These are phyloP conservation scores for Acromyrmex charruanus DNA, from an alignment of 1,140 invertebrate species.

Conservation along the genomic window DNA sequence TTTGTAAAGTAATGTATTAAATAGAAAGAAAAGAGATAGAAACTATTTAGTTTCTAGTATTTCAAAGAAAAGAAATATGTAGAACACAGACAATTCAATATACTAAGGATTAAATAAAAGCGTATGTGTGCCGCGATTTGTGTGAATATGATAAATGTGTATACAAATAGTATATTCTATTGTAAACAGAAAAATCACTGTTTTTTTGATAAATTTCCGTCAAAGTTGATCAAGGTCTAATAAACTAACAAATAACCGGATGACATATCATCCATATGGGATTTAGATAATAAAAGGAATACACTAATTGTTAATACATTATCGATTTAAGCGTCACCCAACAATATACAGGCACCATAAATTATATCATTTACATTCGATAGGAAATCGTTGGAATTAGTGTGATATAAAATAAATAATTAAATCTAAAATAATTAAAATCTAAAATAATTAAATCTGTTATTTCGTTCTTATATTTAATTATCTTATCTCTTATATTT, in stretches of 20 bases:
- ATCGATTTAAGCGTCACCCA: background rate
- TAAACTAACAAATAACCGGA: background rate
- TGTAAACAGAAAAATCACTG: background rate
- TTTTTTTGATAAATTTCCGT: background rate
- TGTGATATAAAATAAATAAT: conserved; percentile 1
- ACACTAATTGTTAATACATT: background rate
- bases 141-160: background rate
- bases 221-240: background rate
- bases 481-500: background rate
- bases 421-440: no score
- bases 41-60: no score
- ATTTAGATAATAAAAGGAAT: background rate
- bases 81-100: no score
- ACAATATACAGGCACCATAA: background rate
- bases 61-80: no score
- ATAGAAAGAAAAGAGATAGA: no score
- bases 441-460: background rate
- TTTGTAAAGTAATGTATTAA: no score
- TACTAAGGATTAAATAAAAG: background rate
- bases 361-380: background rate
- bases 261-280: background rate
- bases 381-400: background rate
- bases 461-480: background rate
- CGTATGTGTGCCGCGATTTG: background rate
- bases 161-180: background rate